Percentiles rank a stretch among this genome's conserved stretches.
Evolutionary conservation across 2,797 vertebrate species (phyloP).

Genomic region (Argentina silus): DNA sequence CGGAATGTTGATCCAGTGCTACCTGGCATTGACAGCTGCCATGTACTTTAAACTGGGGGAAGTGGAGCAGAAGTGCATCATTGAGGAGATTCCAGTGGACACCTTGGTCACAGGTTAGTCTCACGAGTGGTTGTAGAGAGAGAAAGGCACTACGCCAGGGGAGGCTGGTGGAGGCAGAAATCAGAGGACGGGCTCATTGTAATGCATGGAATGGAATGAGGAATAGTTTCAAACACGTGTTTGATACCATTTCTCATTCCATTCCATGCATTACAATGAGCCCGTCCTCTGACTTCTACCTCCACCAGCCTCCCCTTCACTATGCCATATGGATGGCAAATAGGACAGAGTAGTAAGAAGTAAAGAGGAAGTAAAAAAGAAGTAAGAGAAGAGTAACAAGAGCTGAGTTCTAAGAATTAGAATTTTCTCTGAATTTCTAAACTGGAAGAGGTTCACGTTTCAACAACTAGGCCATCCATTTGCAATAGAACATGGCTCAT

Average conservation of each 20-base stretch:
- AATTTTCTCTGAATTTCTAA: neutral
- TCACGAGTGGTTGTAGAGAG: neutral
- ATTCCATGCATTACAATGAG: too few relatives aligned
- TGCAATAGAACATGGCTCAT: too few relatives aligned
- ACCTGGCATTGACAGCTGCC: slow-evolving; percentile 73
- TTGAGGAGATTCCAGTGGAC: slow-evolving; percentile 89
- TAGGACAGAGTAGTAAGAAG: too few relatives aligned
- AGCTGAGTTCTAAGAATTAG: too few relatives aligned
- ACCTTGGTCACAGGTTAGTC: slow-evolving; percentile 85
- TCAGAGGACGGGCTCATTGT: neutral
- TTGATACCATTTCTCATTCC: too few relatives aligned
- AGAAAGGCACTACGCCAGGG: neutral
- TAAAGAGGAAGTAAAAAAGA: too few relatives aligned
- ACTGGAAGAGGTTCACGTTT: neutral
- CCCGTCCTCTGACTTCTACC: too few relatives aligned
- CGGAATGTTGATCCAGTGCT: slow-evolving; percentile 70
- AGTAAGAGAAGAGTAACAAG: too few relatives aligned
- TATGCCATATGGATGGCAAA: too few relatives aligned
- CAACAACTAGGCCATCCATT: neutral
- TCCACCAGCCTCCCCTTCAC: too few relatives aligned
- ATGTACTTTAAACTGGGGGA: slow-evolving; percentile 89
- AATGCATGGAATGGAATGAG: neutral
- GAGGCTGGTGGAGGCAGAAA: too few relatives aligned
- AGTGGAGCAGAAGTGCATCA: slow-evolving; percentile 89
- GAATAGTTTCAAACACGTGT: too few relatives aligned